These are phyloP conservation scores for Mus spicilegus DNA, from an alignment of 2,113 vertebrate genomes.

Conservation along the genomic window DNA sequence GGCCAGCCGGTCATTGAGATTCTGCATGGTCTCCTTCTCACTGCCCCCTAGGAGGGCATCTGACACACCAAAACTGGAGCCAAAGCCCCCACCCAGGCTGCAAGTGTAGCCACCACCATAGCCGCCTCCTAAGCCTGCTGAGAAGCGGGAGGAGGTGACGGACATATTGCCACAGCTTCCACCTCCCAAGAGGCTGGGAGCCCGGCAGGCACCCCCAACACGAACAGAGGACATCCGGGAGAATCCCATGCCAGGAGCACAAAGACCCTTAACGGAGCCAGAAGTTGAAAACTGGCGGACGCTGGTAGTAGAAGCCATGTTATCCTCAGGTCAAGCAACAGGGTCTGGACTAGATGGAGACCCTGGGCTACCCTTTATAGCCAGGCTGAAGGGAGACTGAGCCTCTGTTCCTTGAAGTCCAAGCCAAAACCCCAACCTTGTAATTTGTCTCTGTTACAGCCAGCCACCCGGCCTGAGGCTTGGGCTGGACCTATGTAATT, in stretches of 20 bases:
- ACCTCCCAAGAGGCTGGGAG: slow-evolving; percentile 84
- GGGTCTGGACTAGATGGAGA: background rate
- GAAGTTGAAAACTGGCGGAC: slow-evolving; percentile 84
- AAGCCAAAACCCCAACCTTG: slow-evolving; percentile 82
- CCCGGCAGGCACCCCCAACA: slow-evolving; percentile 32
- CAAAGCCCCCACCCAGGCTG: slow-evolving; percentile 62
- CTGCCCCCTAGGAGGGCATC: slow-evolving; percentile 79
- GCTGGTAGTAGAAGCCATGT: slow-evolving; percentile 81
- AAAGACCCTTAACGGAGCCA: slow-evolving; percentile 80
- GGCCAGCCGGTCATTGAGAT: slow-evolving; percentile 94
- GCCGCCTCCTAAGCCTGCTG: slow-evolving; percentile 51
- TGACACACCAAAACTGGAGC: background rate
- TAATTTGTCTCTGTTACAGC: slow-evolving; percentile 75
- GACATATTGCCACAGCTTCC: slow-evolving; percentile 83
- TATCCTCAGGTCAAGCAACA: background rate
- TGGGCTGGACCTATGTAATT: background rate
- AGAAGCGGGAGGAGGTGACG: slow-evolving; percentile 77
- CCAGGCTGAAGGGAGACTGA: slow-evolving; percentile 55
- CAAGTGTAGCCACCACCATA: slow-evolving; percentile 24
- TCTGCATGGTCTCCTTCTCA: slow-evolving; percentile 89
- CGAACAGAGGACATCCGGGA: slow-evolving; percentile 78
- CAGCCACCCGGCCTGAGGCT: slow-evolving; percentile 44
- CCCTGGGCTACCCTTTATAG: slow-evolving; percentile 79
- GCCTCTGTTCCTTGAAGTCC: slow-evolving; percentile 77
- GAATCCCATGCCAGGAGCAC: slow-evolving; percentile 67